Conservation (phyloP, 2,888 invertebrate genomes). For the Caenorhabditis virilis region DNA sequence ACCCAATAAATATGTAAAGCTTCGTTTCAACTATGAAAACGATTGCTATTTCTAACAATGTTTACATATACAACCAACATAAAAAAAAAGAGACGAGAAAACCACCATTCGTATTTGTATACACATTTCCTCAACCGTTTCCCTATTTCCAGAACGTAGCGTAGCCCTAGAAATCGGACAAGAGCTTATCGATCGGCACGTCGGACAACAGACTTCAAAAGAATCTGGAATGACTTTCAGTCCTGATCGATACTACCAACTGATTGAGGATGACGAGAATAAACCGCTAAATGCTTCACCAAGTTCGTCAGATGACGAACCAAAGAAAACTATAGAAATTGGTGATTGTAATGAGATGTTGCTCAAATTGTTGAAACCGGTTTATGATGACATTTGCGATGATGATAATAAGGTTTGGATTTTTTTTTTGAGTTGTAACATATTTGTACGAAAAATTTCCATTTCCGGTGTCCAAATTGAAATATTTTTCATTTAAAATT, state of each 20-base stretch:
- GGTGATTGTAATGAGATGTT: slow-evolving; percentile 69
- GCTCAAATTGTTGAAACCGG: slow-evolving; percentile 68
- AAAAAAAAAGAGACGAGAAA: no score
- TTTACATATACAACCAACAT: no score
- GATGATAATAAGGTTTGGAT: slow-evolving; percentile 68
- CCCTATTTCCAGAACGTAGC: slow-evolving; percentile 44
- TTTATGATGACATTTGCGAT: slow-evolving; percentile 69
- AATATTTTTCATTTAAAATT: no score
- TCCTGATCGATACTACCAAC: slow-evolving; percentile 50
- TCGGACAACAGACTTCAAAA: slow-evolving; percentile 53
- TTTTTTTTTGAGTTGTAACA: no score
- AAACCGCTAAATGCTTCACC: slow-evolving; percentile 67
- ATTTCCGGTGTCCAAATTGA: no score
- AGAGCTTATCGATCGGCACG: slow-evolving; percentile 68
- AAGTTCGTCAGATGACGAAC: slow-evolving; percentile 7
- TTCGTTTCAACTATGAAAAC: no score
- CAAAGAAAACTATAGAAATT: slow-evolving; percentile 45
- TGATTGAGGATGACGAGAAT: slow-evolving; percentile 69
- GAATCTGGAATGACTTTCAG: slow-evolving; percentile 52
- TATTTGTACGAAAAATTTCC: no score
- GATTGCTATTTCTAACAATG: no score
- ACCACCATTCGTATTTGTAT: no score
- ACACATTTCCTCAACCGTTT: no score
- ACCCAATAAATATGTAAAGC: no score
- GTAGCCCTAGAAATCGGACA: slow-evolving; percentile 69